These are phyloP conservation scores for Polylopha cassiicola DNA, from an alignment of 2,888 invertebrate species.

Conservation along the genomic window DNA sequence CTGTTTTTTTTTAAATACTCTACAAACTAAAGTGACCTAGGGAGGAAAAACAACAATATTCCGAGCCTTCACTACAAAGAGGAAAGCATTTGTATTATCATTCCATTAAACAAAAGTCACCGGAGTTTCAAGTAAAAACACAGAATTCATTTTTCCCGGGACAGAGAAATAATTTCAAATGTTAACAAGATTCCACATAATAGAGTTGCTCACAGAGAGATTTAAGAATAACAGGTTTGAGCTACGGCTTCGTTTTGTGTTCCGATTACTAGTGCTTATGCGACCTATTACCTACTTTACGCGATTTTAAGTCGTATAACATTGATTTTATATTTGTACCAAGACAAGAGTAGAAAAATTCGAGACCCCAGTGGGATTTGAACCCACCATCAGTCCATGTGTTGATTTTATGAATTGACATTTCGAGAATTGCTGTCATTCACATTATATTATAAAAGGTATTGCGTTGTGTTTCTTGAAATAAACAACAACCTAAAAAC, in stretches of 20 bases:
- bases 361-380: too few species aligned
- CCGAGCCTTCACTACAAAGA: constrained; percentile 69
- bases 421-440: too few species aligned
- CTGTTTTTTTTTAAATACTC: constrained; percentile 70
- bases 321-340: too few species aligned
- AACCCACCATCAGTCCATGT: too few species aligned
- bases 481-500: too few species aligned
- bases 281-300: too few species aligned
- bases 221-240: constrained; percentile 73
- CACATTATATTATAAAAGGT: too few species aligned
- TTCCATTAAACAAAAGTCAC: constrained; percentile 78
- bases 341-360: too few species aligned
- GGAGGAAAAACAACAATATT: constrained; percentile 70
- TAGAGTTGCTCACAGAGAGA: constrained; percentile 71
- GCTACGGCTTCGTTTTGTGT: constrained; percentile 35
- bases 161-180: constrained; percentile 74
- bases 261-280: constrained; percentile 17
- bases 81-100: constrained; percentile 74
- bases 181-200: constrained; percentile 75
- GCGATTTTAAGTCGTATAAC: too few species aligned
- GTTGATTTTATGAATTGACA: too few species aligned
- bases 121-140: constrained; percentile 74
- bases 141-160: constrained; percentile 73
- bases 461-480: too few species aligned
- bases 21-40: constrained; percentile 71